Evolutionary conservation across 2,113 vertebrate species (phyloP).

Genomic region (Oryzias melastigma): DNA sequence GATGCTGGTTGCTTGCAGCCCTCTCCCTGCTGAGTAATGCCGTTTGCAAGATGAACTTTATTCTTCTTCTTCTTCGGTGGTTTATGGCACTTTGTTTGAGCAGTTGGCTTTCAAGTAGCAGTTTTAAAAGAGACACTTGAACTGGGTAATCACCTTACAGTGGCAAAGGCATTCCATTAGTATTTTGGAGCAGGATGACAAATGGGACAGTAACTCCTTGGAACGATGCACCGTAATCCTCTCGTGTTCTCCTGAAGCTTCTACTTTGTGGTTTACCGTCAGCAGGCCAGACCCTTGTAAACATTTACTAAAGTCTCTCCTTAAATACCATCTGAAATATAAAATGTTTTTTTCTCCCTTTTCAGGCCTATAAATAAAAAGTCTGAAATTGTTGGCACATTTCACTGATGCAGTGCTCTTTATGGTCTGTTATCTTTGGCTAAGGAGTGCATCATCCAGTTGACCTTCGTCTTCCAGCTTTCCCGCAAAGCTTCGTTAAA

Average conservation of each 20-base stretch:
- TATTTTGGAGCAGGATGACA: constrained; percentile 5
- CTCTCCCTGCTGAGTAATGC: constrained; percentile 28
- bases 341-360: constrained; percentile 25
- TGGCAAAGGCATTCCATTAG: constrained; percentile 16
- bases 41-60: constrained; percentile 18
- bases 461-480: constrained; percentile 99
- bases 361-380: constrained; percentile 37
- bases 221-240: constrained; percentile 10
- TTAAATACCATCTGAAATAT: constrained; percentile 36
- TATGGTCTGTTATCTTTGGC: constrained; percentile 93
- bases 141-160: constrained; percentile 1
- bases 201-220: constrained; percentile 1
- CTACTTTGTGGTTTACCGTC: constrained; percentile 18
- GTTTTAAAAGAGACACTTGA: constrained; percentile 8
- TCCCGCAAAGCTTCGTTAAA: constrained; percentile 95
- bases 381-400: constrained; percentile 21
- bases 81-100: constrained; percentile 12
- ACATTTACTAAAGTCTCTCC: constrained; percentile 41
- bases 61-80: constrained; percentile 16
- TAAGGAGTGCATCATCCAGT: constrained; percentile 97
- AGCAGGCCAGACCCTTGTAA: constrained; percentile 44
- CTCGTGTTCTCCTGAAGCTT: constrained; percentile 24
- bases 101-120: constrained; percentile 25
- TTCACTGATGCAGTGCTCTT: constrained; percentile 47
- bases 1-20: constrained; percentile 19